Base-by-base conservation (phyloP, 2,113 vertebrate species). In the Lanius ludovicianus region DNA sequence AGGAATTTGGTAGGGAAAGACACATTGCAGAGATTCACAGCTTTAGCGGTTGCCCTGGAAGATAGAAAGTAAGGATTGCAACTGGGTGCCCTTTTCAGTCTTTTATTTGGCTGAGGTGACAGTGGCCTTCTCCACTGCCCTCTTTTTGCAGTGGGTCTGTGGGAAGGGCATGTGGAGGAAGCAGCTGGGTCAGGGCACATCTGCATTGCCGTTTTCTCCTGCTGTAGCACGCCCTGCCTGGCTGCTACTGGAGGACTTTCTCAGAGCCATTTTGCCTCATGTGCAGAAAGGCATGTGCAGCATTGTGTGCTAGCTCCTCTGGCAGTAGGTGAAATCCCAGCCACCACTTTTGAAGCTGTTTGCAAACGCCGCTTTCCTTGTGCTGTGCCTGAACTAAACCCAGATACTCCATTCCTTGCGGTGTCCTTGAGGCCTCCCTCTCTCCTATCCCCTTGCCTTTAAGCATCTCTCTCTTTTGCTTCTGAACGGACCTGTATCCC, bases 181-280 rank as follows among this genome's bases (percentile, higher is more conserved):
- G 59, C 17, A 21, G 41, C 49, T 80, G 76, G 53, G 15, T 56
- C 19, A 35, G 23, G 39, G 39, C 25, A 59, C 49, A 37, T 44
- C 13, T 55, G 52, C 35, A 2, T 18, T 68, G 52, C 44, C 35
- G 17, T 71, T 65, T 7, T 4, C n/a, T 31, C n/a, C 39, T 67
- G 63, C 35, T 11, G 1, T 60, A 33, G 52, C 53, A 21, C 0
- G 0, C 76, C n/a, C 35, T 64, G 41, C 55, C 22, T 47, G 49
- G 19, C 30, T 63, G 1, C 52, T 82, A 0, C 28, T 31, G 25
- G 63, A 67, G 46, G 52, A 57, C n/a, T 49, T 84, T 28, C 78
- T 75, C 71, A 56, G 16, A 44, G 80, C 68, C 24, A 14, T 16
- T 62, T 77, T 84, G 35, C 35, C 44, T 68, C 16, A 0, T 9